Percentiles rank a stretch among this genome's conserved stretches.
Evolutionary conservation across 2,797 vertebrate species (phyloP).

Genomic region (Tragopan temminckii): DNA sequence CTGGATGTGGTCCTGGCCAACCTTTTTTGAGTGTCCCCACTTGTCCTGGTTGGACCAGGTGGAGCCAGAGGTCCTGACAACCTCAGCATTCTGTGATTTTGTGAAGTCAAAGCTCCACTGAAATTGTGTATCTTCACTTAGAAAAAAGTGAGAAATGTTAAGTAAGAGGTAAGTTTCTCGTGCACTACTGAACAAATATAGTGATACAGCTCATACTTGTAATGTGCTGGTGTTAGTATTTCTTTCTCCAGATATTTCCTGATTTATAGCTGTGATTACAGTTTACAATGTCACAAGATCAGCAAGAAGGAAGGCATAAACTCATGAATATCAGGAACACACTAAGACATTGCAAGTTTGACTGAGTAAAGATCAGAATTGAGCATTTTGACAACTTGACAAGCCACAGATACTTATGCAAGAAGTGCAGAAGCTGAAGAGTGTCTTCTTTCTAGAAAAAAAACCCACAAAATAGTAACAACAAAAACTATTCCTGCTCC

Average conservation of each 20-base stretch:
- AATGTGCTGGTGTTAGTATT: not conserved
- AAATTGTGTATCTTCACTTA: not conserved
- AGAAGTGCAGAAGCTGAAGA: not conserved
- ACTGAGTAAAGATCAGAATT: not conserved
- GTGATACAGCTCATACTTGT: not conserved
- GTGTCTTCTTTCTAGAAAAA: not conserved
- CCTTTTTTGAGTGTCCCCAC: not conserved
- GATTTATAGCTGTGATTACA: not conserved
- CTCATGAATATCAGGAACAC: not conserved
- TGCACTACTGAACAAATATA: not conserved
- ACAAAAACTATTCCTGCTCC: not conserved
- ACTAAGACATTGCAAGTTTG: not conserved
- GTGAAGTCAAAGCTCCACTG: not conserved
- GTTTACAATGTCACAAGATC: not conserved
- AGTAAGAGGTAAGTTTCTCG: not conserved
- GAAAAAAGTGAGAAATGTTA: not conserved
- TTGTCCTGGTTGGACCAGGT: not conserved
- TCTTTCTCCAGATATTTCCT: not conserved
- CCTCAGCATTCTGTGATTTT: not conserved
- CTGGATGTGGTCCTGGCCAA: not conserved
- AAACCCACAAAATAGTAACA: not conserved
- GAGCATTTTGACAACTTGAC: no score
- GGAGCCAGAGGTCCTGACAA: not conserved
- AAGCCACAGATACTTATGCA: not conserved
- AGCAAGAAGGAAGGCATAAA: not conserved